Base-by-base conservation (phyloP, 2,888 invertebrate genomes). In the Trypoxylon attenuatum region DNA sequence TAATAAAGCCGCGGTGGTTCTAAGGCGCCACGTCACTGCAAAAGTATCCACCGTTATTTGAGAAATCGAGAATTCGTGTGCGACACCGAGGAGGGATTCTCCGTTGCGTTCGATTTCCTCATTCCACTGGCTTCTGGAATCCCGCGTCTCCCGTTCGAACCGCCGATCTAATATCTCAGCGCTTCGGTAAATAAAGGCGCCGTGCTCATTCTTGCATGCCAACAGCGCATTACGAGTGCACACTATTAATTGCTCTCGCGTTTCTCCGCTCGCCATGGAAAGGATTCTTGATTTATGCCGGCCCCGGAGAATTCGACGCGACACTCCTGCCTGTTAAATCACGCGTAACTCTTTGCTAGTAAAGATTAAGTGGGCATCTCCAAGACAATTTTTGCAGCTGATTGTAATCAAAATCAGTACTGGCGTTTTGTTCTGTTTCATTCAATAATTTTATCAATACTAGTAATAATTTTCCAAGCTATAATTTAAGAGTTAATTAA, bases 161-260 rank as follows among this genome's bases (percentile, higher is more conserved):
- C 45, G 53, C 22, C 67, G 71, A 73, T 68, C 65, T 61, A 67
- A 71, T 73, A 69, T 71, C 67, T 71, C 64, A 69, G 57, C 66
- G 68, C 65, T 62, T 73, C 61, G 68, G 73, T 72, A 76, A 78
- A 78, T 78, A 77, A 76, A 80, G 69, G 75, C 68, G 62, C 72
- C 66, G 69, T 61, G 55, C 55, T 58, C 69, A 54, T 55, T 75
- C 73, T 81, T 75, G 82, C 82, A 82, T 82, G 82, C 82, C 79
- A 82, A 76, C 76, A 72, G 74, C 69, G 77, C 81, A 81, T 82
- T 82, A 82, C 81, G 69, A 76, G 76, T 27, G 33, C 78, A 76
- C 74, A 74, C 79, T 82, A 82, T 82, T 82, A 82, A 82, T 82
- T 82, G 82, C 82, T 82, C 75, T 70, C 77, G 73, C 79, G 67